Base-by-base conservation (phyloP, 2,888 invertebrate species). In the Zygothrica quintamaculata region DNA sequence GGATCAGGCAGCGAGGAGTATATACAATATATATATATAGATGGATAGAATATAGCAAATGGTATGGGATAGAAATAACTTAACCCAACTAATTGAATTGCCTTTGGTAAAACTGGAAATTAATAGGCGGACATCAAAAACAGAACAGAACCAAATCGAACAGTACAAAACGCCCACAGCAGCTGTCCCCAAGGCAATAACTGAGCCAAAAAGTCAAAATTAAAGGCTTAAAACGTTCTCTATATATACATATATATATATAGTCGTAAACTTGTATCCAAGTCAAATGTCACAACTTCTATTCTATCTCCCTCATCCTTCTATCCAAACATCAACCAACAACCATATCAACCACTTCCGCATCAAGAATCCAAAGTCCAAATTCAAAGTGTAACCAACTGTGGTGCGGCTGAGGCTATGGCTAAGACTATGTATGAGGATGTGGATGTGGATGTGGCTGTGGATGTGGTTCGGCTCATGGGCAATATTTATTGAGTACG, bases 401-500 rank as follows among this genome's bases (percentile, higher is more conserved):
- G 74, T 80, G 80, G 71, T 75, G 76, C n/a, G n/a, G n/a, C n/a
- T n/a, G n/a, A n/a, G n/a, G n/a, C n/a, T n/a, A n/a, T n/a, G n/a
- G n/a, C n/a, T n/a, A n/a, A n/a, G n/a, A n/a, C n/a, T n/a, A n/a
- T n/a, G n/a, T n/a, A n/a, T n/a, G n/a, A n/a, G n/a, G n/a, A n/a
- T n/a, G n/a, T n/a, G n/a, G n/a, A n/a, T n/a, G n/a, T n/a, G n/a
- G n/a, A n/a, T n/a, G n/a, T n/a, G n/a, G n/a, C n/a, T n/a, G n/a
- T n/a, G n/a, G n/a, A n/a, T n/a, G n/a, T n/a, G n/a, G n/a, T n/a
- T n/a, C 69, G 72, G 53, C 61, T 77, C 84, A 81, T 89, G 90
- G 89, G 89, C 89, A 89, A 89, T 89, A 90, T 91, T 90, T 91
- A 91, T 91, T 91, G 90, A 90, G 89, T 90, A 91, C 90, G 90